Evolutionary conservation across 1,140 invertebrate genomes (phyloP), one percentile per base, ranked within the genome.

Genomic region (Lordiphosa stackelbergi): DNA sequence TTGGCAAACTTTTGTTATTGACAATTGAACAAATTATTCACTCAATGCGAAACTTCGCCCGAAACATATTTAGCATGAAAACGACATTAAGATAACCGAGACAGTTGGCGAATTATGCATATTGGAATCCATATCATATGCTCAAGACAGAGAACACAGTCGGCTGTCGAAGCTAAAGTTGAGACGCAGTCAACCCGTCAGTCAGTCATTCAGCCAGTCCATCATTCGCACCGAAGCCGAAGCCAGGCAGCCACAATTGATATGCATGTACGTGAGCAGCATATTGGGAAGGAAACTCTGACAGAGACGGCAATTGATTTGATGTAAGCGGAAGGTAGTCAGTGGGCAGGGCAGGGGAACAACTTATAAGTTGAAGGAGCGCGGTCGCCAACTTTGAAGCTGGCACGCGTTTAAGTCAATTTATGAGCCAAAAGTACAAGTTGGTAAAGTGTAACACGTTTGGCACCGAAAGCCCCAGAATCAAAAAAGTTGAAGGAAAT

Each of bases 321-420:
- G 43, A 46, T 46, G 16, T 46, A 46, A 46, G 24, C 43, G 43
- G 43, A 46, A 46, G 43, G 43, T 46, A 46, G 43, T 46, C 43
- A 34, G 31, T 28, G n/a, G 12, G 16, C 8, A 4, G 9, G 16
- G 8, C 8, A 6, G 22, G 5, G 28, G 9, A 9, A 24, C 28
- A 46, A 46, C 43, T 34, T 46, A 46, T 46, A 46, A 46, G 43
- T 46, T 46, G 43, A 46, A 46, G 43, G 43, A 46, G 43, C 31
- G 43, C 24, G 11, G 43, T 24, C 11, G 24, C 24, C 28, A 46
- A 46, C 43, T 46, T 46, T 46, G 43, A 46, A 31, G 43, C 9
- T 13, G 43, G 43, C 43, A 46, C 43, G 43, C 43, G 43, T 46
- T 46, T 12, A 34, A 46, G 43, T 46, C 43, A 34, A 46, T 46